A percentile compares a stretch with the other conserved stretches of the same genome.
Conservation (phyloP, 2,797 vertebrate species). For the Molothrus ater region DNA sequence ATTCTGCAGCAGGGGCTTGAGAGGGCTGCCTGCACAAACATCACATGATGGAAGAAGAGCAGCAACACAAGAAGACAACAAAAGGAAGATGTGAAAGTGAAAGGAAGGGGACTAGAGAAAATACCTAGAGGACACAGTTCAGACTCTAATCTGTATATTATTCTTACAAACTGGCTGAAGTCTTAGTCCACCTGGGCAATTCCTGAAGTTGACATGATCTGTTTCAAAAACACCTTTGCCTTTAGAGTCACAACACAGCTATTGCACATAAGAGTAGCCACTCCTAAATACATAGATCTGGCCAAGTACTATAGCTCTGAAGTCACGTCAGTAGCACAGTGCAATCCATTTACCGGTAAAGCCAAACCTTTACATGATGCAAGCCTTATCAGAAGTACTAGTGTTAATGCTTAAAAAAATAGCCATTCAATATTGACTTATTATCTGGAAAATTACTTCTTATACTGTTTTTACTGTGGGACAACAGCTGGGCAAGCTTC, state of each 20-base stretch:
- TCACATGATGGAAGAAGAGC: background rate
- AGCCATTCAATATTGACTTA: background rate
- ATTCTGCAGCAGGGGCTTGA: background rate
- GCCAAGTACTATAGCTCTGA: background rate
- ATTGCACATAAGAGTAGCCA: background rate
- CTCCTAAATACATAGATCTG: background rate
- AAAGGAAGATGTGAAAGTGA: background rate
- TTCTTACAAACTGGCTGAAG: background rate
- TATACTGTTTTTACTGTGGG: constrained; percentile 6
- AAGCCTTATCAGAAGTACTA: background rate
- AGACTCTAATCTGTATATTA: background rate
- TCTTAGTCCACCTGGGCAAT: background rate
- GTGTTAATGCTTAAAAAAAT: background rate
- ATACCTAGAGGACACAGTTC: background rate
- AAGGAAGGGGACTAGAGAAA: background rate
- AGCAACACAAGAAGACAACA: background rate
- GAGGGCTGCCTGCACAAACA: background rate
- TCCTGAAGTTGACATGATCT: background rate
- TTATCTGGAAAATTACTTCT: constrained; percentile 51
- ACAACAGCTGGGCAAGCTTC: background rate
- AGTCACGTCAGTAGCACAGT: background rate
- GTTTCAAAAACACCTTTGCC: background rate
- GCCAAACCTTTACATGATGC: background rate
- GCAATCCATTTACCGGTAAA: background rate
- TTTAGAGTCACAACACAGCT: background rate